A percentile compares a stretch with the other conserved stretches of the same genome.
Conservation (phyloP, 2,113 vertebrate species). For the Albula glossodonta region DNA sequence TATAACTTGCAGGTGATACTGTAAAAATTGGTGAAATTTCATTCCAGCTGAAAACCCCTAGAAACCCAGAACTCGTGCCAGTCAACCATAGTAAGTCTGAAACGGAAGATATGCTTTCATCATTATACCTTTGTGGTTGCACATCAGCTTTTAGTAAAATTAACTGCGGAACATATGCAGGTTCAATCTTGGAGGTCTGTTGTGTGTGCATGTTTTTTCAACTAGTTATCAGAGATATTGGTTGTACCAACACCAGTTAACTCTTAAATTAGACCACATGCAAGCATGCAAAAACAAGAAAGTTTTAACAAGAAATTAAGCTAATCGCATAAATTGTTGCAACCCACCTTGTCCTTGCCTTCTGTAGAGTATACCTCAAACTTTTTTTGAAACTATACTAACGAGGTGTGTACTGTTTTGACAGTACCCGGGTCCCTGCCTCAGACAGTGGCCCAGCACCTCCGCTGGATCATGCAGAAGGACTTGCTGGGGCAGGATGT, state of each 20-base stretch:
- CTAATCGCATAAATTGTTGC: too few relatives aligned
- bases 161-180: too few relatives aligned
- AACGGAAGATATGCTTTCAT: too few relatives aligned
- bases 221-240: too few relatives aligned
- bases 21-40: conserved; percentile 90
- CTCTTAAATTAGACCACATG: too few relatives aligned
- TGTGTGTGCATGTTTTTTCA: too few relatives aligned
- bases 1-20: conserved; percentile 74
- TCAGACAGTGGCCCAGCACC: conserved; percentile 83
- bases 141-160: background rate
- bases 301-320: too few relatives aligned
- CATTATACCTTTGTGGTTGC: background rate
- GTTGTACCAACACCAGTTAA: too few relatives aligned
- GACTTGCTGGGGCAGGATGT: conserved; percentile 94
- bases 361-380: background rate
- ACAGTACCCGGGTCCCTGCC: conserved; percentile 81
- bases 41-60: conserved; percentile 83
- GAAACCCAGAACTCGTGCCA: conserved; percentile 90
- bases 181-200: too few relatives aligned
- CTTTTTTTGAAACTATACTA: too few relatives aligned
- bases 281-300: too few relatives aligned
- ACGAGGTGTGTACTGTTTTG: conserved; percentile 29
- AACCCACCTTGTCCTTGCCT: too few relatives aligned
- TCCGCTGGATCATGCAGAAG: conserved; percentile 99
- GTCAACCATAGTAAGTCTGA: conserved; percentile 86